These are phyloP conservation scores for Choristoneura fumiferana DNA, from an alignment of 1,140 invertebrate species.

Conservation along the genomic window DNA sequence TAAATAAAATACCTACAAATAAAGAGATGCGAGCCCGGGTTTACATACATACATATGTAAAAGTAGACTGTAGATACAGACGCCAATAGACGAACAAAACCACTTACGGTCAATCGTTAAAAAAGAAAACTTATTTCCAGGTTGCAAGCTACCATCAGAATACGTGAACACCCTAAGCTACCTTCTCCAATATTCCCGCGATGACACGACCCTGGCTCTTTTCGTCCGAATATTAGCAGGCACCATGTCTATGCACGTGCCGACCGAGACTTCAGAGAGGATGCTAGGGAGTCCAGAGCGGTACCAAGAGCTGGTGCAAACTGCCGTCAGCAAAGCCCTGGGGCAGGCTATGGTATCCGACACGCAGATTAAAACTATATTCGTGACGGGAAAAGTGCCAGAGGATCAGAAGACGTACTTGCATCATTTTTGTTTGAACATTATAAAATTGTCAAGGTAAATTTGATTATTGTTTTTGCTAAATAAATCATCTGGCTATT, in stretches of 20 bases:
- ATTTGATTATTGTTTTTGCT: slow-evolving; percentile 18
- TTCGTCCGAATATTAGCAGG: slow-evolving; percentile 77
- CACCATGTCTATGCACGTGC: slow-evolving; percentile 63
- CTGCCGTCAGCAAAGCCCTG: slow-evolving; percentile 65
- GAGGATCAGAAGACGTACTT: slow-evolving; percentile 61
- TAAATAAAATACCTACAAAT: too few species aligned
- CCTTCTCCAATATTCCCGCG: slow-evolving; percentile 77
- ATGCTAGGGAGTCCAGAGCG: slow-evolving; percentile 52
- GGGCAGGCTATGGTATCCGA: slow-evolving; percentile 63
- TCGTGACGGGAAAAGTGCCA: slow-evolving; percentile 41
- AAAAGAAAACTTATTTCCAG: slow-evolving; percentile 57
- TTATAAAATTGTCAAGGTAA: slow-evolving; percentile 68
- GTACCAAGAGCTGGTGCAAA: slow-evolving; percentile 60
- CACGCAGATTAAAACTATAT: slow-evolving; percentile 57
- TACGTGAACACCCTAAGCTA: slow-evolving; percentile 77
- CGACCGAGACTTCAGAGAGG: slow-evolving; percentile 55
- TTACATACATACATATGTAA: too few species aligned
- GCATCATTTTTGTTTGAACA: slow-evolving; percentile 69
- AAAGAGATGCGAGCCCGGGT: too few species aligned
- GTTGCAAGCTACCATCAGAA: slow-evolving; percentile 77
- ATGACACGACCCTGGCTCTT: slow-evolving; percentile 75
- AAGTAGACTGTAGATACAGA: too few species aligned
- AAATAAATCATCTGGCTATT: too few species aligned
- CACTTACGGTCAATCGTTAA: too few species aligned
- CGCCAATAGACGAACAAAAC: too few species aligned